phyloP scores from a whole-genome alignment of 2,113 vertebrate species.

The Lophotis ruficrista region DNA sequence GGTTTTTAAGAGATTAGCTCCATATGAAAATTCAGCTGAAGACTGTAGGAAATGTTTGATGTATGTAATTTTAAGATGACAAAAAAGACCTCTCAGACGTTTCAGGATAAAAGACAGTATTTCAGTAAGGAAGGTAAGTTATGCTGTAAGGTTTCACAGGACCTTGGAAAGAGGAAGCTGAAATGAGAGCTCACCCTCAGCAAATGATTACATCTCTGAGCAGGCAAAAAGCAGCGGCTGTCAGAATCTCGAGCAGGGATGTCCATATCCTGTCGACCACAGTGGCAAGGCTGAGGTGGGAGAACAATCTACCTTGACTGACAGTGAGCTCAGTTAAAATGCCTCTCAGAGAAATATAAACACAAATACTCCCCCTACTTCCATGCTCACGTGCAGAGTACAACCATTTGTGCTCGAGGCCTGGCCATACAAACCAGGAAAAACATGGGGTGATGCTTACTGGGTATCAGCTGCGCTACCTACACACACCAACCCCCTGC shows the following conservation, averaged over 20 bases:
- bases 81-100: not conserved
- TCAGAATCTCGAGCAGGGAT: not conserved
- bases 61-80: not conserved
- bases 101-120: not conserved
- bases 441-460: not conserved
- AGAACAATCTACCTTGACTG: not conserved
- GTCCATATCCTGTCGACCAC: not conserved
- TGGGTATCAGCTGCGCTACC: fast-evolving
- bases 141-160: not conserved
- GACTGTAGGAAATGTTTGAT: not conserved
- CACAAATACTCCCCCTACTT: not conserved
- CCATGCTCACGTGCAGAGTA: not conserved
- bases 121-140: not conserved
- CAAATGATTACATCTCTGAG: not conserved
- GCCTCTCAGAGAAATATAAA: not conserved
- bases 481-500: not conserved
- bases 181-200: not conserved
- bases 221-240: not conserved
- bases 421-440: not conserved
- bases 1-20: not conserved
- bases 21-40: not conserved
- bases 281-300: not conserved
- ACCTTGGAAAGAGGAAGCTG: not conserved
- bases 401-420: not conserved
- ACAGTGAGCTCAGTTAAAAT: not conserved